Evolutionary conservation across 23 tunicate species (phyloP).

Genomic region (Styela clava): DNA sequence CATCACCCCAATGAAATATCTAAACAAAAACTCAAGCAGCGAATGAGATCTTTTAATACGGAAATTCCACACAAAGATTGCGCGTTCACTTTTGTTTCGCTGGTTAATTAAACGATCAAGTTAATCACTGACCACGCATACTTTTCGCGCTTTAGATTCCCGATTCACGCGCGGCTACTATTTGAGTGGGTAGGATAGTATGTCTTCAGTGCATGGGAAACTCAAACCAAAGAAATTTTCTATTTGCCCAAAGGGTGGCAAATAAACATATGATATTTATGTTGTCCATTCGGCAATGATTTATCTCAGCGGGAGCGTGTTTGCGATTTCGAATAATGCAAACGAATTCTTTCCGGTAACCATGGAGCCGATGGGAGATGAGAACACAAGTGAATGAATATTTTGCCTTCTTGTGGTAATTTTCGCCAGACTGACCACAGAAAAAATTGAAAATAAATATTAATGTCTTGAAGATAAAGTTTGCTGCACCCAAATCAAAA

Average conservation of each 20-base stretch:
- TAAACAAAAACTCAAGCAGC: not conserved
- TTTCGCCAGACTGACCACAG: no score
- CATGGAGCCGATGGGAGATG: no score
- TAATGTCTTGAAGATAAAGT: no score
- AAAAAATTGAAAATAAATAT: no score
- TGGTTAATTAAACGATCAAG: not conserved
- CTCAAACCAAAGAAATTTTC: not conserved
- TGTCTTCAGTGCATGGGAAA: no score
- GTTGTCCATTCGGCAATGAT: not conserved
- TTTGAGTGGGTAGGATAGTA: no score
- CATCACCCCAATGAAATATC: not conserved
- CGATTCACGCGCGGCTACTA: no score
- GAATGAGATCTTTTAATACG: not conserved
- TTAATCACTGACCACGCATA: not conserved
- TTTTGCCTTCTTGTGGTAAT: no score
- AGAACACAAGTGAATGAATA: no score
- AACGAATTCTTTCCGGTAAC: no score
- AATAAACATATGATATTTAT: not conserved
- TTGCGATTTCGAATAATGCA: not conserved
- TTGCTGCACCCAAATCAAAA: no score
- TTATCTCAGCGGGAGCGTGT: not conserved
- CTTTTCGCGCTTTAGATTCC: no score
- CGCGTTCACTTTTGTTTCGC: not conserved
- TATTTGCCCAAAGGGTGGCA: not conserved
- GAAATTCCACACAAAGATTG: not conserved